Evolutionary conservation across 2,888 invertebrate genomes (phyloP), one percentile per base, ranked within the genome.

Genomic region (Callosobruchus maculatus): DNA sequence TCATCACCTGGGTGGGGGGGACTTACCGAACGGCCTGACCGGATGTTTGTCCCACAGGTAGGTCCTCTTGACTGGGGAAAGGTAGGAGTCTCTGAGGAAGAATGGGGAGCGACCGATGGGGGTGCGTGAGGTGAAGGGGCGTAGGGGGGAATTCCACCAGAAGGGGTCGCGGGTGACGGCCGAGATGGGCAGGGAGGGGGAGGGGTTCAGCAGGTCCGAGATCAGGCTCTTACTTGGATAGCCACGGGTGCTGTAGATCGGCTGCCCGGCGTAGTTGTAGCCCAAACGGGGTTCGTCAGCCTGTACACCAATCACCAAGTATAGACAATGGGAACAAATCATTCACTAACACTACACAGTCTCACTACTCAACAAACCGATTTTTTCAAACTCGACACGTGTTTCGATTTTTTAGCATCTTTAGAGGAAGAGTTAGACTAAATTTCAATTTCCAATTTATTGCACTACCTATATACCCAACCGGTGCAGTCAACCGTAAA

Each of bases 21-120:
- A 93, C 95, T 92, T 92, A 96, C 95, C 94, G 90, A 95, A 92
- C 86, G 95, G 95, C 89, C 96, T 93, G 88, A 94, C 91, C 87
- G 96, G 96, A 89, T 96, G 96, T 89, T 93, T 94, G 88, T 93
- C 93, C 96, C 96, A 96, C 85, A 96, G 91, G 90, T 94, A 96
- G 88, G 93, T 93, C 89, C 95, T 94, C 91, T 95, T 96, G 87
- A 96, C 92, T 77, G 96, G 96, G 85, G 95, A 96, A 88, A 96
- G 92, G 90, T 93, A 96, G 85, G 95, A 95, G 90, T 95, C 94
- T 82, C 96, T 91, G 86, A 95, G 90, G 89, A 92, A 93, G 87
- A 92, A 94, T 77, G 94, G 93, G 86, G 92, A 91, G 86, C 89
- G 91, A 87, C 92, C 91, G 90, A 91, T 91, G 83, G 92, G 90